A percentile compares a stretch with the other conserved stretches of the same genome.
Evolutionary conservation across 2,113 vertebrate species (phyloP).

Genomic region (Thomomys bottae): DNA sequence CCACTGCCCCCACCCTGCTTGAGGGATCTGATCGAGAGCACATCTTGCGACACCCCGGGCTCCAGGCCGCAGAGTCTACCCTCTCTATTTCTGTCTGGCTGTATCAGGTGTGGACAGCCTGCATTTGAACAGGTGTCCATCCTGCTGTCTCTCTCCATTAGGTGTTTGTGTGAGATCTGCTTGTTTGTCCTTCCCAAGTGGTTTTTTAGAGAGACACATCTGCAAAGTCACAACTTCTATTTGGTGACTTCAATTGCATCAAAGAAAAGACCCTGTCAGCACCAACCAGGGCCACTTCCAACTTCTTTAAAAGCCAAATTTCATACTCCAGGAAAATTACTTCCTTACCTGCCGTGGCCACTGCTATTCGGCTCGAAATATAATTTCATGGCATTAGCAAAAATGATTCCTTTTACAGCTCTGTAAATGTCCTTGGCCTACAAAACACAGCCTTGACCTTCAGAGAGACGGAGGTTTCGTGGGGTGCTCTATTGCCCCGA

Average conservation of each 20-base stretch:
- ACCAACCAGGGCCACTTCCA: not conserved
- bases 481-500: not conserved
- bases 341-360: slow-evolving; percentile 14
- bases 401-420: slow-evolving; percentile 59
- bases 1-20: not conserved
- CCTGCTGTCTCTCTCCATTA: fast-evolving
- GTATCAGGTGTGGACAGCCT: fast-evolving
- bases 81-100: not conserved
- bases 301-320: slow-evolving; percentile 51
- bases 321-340: slow-evolving; percentile 24
- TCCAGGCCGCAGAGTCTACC: not conserved
- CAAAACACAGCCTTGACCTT: slow-evolving; percentile 56
- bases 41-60: not conserved
- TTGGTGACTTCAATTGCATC: not conserved
- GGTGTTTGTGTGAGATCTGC: not conserved
- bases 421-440: slow-evolving; percentile 33
- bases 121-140: fast-evolving
- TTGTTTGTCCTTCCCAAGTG: not conserved
- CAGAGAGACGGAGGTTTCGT: not conserved
- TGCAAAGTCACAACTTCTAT: not conserved
- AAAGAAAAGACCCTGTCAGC: slow-evolving; percentile 1
- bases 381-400: slow-evolving; percentile 61
- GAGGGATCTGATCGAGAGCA: fast-evolving
- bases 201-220: not conserved
- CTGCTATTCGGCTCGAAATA: slow-evolving; percentile 23